Percentiles rank a stretch among this genome's conserved stretches.
These are phyloP conservation scores for Caenorhabditis panamensis DNA, from an alignment of 2,888 invertebrate genomes.

Conservation along the genomic window DNA sequence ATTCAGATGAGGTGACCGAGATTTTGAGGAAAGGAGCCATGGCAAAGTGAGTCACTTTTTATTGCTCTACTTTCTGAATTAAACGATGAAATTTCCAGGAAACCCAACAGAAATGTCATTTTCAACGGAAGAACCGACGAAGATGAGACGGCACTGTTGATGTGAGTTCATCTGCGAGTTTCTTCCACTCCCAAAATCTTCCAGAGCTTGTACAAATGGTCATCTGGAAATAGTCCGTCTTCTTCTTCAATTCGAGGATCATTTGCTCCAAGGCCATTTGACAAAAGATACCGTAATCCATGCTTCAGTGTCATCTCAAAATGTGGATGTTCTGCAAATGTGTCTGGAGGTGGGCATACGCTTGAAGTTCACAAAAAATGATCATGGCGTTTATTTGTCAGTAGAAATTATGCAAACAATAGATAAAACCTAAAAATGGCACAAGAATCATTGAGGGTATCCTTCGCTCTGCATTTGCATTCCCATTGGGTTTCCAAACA, in stretches of 20 bases:
- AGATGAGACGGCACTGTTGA: conserved; percentile 90
- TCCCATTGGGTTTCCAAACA: conserved; percentile 26
- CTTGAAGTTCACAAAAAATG: no score
- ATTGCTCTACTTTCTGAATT: no score
- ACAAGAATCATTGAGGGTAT: not conserved
- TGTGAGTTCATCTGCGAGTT: conserved; percentile 85
- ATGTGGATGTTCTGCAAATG: conserved; percentile 87
- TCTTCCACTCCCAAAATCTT: not conserved
- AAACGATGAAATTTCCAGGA: conserved; percentile 26
- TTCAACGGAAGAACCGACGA: conserved; percentile 92
- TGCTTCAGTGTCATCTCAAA: conserved; percentile 91
- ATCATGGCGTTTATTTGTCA: no score
- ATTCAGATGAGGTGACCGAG: conserved; percentile 86
- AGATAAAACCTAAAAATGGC: not conserved
- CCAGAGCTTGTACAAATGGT: conserved; percentile 91
- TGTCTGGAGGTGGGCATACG: conserved; percentile 85
- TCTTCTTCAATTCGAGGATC: conserved; percentile 88
- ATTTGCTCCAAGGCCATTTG: conserved; percentile 91
- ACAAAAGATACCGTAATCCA: conserved; percentile 94
- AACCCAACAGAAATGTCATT: conserved; percentile 82
- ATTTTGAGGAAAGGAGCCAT: conserved; percentile 80
- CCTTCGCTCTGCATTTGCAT: not conserved
- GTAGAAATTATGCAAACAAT: not conserved
- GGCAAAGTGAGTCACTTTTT: conserved; percentile 45
- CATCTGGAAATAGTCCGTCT: conserved; percentile 88